These are phyloP conservation scores for Exocentrus adspersus DNA, from an alignment of 2,888 invertebrate genomes.

Conservation along the genomic window DNA sequence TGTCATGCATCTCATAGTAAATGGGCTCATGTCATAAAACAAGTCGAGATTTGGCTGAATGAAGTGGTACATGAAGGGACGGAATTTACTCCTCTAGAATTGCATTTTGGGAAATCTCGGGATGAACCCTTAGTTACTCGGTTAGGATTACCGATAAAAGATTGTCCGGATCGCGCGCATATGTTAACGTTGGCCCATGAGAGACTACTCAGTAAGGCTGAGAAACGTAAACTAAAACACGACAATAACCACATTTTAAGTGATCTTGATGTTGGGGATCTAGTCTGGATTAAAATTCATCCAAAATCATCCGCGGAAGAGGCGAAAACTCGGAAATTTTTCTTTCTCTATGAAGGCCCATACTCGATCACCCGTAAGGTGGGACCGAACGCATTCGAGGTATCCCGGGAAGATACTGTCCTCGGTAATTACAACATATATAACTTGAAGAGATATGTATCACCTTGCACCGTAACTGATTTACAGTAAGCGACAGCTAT, in stretches of 20 bases:
- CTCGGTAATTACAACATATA: neutral
- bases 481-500: no score
- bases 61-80: conserved; percentile 16
- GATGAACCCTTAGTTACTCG: neutral
- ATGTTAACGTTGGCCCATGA: neutral
- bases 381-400: neutral
- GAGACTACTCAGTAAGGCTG: neutral
- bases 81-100: neutral
- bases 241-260: neutral
- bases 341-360: neutral
- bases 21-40: conserved; percentile 28
- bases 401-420: neutral
- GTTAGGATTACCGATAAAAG: no score
- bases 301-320: conserved; percentile 9
- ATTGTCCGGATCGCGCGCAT: neutral
- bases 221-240: neutral
- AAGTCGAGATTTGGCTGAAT: conserved; percentile 32
- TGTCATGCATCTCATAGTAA: conserved; percentile 12
- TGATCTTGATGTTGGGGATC: neutral
- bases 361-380: neutral
- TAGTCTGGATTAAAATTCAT: neutral
- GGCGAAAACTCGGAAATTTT: neutral
- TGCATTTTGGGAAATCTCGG: neutral
- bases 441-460: neutral
- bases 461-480: no score